Percentiles rank a stretch among this genome's conserved stretches.
Conservation (phyloP, 1,140 invertebrate species). For the Zeugodacus cucurbitae region DNA sequence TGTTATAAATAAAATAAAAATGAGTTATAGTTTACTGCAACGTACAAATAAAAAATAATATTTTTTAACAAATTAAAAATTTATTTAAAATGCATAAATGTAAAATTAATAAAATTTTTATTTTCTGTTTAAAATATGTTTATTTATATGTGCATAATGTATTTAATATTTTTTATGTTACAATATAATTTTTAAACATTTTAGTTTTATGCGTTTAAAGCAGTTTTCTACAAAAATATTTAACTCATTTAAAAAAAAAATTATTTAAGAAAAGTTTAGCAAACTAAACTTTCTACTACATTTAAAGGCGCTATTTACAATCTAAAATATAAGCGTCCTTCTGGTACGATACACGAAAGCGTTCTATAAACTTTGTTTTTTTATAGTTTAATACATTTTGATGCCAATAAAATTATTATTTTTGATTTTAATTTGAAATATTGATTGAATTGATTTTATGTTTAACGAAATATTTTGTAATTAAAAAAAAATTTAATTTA, state of each 20-base stretch:
- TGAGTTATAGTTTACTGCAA: too few species aligned
- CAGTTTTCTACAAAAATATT: not conserved
- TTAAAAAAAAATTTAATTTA: too few species aligned
- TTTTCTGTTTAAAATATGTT: not conserved
- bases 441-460: too few species aligned
- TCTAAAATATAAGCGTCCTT: not conserved
- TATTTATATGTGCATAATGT: not conserved
- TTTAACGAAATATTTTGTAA: too few species aligned
- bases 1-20: not conserved
- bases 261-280: not conserved
- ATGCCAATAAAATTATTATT: too few species aligned
- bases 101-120: not conserved
- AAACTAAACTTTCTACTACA: not conserved
- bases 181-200: not conserved
- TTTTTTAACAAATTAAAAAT: not conserved
- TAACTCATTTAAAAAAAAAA: not conserved
- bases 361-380: too few species aligned
- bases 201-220: not conserved
- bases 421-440: too few species aligned
- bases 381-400: too few species aligned
- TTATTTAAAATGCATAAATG: not conserved
- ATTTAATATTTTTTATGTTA: not conserved
- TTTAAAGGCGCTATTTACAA: slow-evolving; percentile 9
- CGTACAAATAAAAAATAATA: too few species aligned
- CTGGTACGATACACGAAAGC: not conserved